Percentiles rank a stretch among this genome's conserved stretches.
Conservation (phyloP, 64 coral and sea anemone species). For the Porites lutea region DNA sequence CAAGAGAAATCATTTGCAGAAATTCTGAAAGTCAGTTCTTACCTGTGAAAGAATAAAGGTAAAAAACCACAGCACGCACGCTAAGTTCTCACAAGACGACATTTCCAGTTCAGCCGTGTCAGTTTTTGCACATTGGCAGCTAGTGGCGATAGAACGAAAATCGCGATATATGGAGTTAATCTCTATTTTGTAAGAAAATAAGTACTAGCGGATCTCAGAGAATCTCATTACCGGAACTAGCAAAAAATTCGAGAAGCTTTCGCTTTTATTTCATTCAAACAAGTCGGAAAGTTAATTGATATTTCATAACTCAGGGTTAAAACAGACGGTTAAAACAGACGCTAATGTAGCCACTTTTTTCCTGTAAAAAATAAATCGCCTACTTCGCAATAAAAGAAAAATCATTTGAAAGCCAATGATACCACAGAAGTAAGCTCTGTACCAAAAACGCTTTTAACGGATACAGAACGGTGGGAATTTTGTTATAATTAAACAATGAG, state of each 20-base stretch:
- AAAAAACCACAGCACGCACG: background rate
- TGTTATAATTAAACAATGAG: background rate
- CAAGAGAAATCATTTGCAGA: too few relatives aligned
- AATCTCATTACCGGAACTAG: background rate
- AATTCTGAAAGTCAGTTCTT: background rate
- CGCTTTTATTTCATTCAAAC: background rate
- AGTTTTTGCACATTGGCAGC: too few relatives aligned
- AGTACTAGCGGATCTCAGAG: background rate
- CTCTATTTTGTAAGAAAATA: background rate
- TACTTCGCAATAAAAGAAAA: background rate
- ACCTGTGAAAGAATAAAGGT: background rate
- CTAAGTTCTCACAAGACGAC: background rate
- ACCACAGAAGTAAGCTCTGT: conserved; percentile 13
- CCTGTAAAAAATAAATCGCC: background rate
- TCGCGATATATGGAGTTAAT: background rate
- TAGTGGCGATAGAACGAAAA: too few relatives aligned
- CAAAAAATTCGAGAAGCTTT: background rate
- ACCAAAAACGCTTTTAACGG: background rate
- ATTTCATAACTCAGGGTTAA: background rate
- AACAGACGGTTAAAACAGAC: background rate
- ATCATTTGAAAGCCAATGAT: background rate
- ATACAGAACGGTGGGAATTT: background rate
- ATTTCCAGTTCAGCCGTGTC: too few relatives aligned
- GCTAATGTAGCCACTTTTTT: background rate
- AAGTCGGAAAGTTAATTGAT: background rate